Evolutionary conservation across 2,113 vertebrate genomes (phyloP).

Genomic region (Oryzias melastigma): DNA sequence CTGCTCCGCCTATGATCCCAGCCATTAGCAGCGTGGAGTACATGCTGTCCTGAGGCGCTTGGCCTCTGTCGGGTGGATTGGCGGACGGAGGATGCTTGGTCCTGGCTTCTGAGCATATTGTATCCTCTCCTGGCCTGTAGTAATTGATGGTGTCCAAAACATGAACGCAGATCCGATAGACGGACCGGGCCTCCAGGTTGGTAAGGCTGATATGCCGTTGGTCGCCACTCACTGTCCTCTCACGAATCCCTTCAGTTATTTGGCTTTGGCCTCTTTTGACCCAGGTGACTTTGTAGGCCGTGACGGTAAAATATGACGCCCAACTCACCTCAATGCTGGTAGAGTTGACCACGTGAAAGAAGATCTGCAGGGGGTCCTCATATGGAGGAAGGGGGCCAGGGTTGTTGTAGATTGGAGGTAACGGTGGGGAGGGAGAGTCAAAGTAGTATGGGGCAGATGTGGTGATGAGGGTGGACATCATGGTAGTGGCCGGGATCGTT

Average conservation of each 20-base stretch:
- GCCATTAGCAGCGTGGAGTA: conserved; percentile 92
- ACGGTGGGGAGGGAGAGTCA: conserved; percentile 63
- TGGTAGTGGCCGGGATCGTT: conserved; percentile 47
- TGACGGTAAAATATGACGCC: conserved; percentile 88
- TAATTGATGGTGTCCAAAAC: conserved; percentile 90
- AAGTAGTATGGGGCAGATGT: conserved; percentile 58
- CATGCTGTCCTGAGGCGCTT: conserved; percentile 85
- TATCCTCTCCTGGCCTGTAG: conserved; percentile 88
- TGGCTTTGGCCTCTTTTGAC: conserved; percentile 94
- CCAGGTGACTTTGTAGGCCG: conserved; percentile 95
- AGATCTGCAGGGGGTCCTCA: conserved; percentile 87
- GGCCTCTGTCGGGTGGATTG: conserved; percentile 86
- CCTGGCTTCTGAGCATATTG: conserved; percentile 81
- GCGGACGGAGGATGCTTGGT: conserved; percentile 84
- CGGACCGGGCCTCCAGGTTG: conserved; percentile 87
- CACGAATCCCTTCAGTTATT: conserved; percentile 88
- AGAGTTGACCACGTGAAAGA: conserved; percentile 88
- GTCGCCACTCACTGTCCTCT: conserved; percentile 88
- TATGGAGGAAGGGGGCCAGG: conserved; percentile 81
- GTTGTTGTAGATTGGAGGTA: conserved; percentile 75
- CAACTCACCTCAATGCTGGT: conserved; percentile 91
- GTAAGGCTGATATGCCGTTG: conserved; percentile 83
- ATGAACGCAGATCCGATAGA: conserved; percentile 93
- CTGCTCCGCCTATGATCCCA: conserved; percentile 90
- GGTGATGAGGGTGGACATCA: conserved; percentile 51